Percentiles rank a stretch among this genome's conserved stretches.
These are phyloP conservation scores for Oreonectes daqikongensis DNA, from an alignment of 2,797 vertebrate species.

Conservation along the genomic window DNA sequence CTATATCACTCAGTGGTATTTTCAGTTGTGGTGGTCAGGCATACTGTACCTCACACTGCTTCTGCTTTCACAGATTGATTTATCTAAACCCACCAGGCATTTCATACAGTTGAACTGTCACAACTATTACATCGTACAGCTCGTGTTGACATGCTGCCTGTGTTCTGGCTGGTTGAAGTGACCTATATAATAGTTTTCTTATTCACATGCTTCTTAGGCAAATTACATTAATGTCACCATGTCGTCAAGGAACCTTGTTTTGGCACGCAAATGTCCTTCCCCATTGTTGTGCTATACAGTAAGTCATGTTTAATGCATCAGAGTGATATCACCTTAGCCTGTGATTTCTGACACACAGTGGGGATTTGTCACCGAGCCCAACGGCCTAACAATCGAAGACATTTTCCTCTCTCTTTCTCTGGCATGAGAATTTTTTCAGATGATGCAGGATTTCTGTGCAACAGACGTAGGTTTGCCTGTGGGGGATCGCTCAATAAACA, in stretches of 20 bases:
- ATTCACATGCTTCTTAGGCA: neutral
- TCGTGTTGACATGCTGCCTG: neutral
- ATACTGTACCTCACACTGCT: too few species aligned
- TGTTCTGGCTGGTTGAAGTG: neutral
- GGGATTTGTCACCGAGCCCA: conserved; percentile 58
- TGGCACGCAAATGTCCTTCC: neutral
- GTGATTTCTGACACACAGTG: conserved; percentile 59
- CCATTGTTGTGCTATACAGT: neutral
- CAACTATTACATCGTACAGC: neutral
- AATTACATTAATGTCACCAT: neutral
- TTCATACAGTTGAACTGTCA: neutral
- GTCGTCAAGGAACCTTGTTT: neutral
- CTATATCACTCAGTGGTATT: too few species aligned
- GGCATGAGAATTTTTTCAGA: conserved; percentile 52
- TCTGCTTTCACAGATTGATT: neutral
- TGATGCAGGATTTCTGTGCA: conserved; percentile 65
- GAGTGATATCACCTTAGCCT: conserved; percentile 59
- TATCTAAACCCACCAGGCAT: neutral
- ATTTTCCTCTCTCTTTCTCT: conserved; percentile 61
- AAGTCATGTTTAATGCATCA: conserved; percentile 66
- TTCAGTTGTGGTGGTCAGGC: too few species aligned
- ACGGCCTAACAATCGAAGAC: conserved; percentile 57
- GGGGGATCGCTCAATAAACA: conserved; percentile 64
- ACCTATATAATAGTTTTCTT: neutral
- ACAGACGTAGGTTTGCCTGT: conserved; percentile 66